Percentiles rank a stretch among this genome's conserved stretches.
Conservation (phyloP, 2,113 vertebrate genomes). For the Periophthalmodon schlosseri region DNA sequence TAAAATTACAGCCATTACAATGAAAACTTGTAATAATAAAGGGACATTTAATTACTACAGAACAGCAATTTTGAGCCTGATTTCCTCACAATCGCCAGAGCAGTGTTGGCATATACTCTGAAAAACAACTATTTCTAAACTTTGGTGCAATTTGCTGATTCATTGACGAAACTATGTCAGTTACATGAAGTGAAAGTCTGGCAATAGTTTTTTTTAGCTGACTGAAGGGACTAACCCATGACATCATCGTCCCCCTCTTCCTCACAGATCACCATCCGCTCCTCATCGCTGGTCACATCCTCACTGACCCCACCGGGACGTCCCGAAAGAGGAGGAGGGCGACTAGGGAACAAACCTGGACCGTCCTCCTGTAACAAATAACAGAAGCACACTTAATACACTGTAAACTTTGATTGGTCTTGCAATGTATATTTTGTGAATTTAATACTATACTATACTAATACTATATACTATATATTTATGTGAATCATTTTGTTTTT, state of each 20-base stretch:
- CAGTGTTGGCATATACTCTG: neutral
- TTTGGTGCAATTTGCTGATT: constrained; percentile 27
- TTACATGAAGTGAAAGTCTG: constrained; percentile 43
- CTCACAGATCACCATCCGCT: constrained; percentile 91
- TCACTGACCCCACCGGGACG: constrained; percentile 81
- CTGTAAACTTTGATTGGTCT: neutral
- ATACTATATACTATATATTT: too few relatives aligned
- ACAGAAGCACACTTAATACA: neutral
- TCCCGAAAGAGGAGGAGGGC: constrained; percentile 53
- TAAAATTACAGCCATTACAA: neutral
- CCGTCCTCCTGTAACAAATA: constrained; percentile 59
- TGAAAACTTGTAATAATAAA: neutral
- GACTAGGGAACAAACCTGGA: constrained; percentile 44
- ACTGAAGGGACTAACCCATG: constrained; percentile 81
- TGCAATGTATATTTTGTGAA: neutral
- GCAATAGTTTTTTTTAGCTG: neutral
- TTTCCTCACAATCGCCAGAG: neutral
- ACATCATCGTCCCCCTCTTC: constrained; percentile 90
- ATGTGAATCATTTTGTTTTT: too few relatives aligned
- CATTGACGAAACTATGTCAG: neutral
- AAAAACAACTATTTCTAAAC: neutral
- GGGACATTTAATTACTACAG: neutral
- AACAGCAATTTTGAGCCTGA: neutral
- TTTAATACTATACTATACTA: too few relatives aligned
- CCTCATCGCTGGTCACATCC: constrained; percentile 91